phyloP scores from a whole-genome alignment of 2,888 invertebrate species.

The Eudiplozoon nipponicum region DNA sequence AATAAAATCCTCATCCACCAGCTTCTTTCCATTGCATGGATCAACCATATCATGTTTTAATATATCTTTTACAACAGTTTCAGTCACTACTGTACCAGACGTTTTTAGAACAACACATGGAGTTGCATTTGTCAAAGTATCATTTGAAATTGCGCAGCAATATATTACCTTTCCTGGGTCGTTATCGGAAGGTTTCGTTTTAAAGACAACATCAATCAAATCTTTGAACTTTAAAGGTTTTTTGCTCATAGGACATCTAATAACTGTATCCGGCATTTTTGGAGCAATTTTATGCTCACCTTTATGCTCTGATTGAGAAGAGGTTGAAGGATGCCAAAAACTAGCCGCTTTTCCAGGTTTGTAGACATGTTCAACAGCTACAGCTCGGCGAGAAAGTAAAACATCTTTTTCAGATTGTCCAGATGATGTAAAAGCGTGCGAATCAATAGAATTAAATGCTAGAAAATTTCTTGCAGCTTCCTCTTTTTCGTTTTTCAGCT shows the following conservation, averaged over 20 bases:
- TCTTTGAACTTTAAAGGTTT: constrained; percentile 60
- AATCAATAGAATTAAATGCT: neutral
- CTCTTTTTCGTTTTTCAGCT: constrained; percentile 38
- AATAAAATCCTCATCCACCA: constrained; percentile 59
- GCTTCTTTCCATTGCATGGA: constrained; percentile 50
- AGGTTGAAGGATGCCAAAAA: constrained; percentile 6
- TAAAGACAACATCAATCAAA: constrained; percentile 59
- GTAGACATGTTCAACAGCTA: too few relatives aligned
- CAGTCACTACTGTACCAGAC: constrained; percentile 34
- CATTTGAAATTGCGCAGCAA: constrained; percentile 85
- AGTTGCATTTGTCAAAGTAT: constrained; percentile 58
- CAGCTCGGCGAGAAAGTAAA: too few relatives aligned
- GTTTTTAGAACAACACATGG: constrained; percentile 63
- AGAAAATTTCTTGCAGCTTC: constrained; percentile 45
- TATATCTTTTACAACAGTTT: constrained; percentile 70
- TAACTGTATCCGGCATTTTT: constrained; percentile 19
- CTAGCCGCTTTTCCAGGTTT: constrained; percentile 1
- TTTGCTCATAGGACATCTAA: constrained; percentile 51
- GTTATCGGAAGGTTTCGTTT: constrained; percentile 52
- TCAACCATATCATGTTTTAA: constrained; percentile 83
- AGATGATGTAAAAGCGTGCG: too few relatives aligned
- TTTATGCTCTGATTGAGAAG: too few relatives aligned
- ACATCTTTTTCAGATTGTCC: too few relatives aligned
- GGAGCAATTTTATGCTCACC: too few relatives aligned
- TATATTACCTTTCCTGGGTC: constrained; percentile 33